These are phyloP conservation scores for Lysandra coridon DNA, from an alignment of 2,888 invertebrate genomes.

Conservation along the genomic window DNA sequence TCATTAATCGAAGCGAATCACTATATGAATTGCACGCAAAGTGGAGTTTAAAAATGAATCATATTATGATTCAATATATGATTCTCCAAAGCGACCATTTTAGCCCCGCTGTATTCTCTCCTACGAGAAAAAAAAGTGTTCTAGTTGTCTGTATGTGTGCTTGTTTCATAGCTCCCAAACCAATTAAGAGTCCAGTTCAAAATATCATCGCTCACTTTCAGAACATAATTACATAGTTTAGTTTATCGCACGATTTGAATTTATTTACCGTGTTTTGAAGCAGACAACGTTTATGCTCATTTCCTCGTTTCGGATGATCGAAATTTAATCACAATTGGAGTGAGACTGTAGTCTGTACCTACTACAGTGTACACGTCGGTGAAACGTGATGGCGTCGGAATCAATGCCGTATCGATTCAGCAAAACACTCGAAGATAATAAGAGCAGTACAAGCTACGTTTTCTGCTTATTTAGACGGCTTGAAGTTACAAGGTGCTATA, in stretches of 20 bases:
- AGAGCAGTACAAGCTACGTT: not conserved
- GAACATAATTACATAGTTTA: not conserved
- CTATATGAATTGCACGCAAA: no score
- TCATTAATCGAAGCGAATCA: no score
- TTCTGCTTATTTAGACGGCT: not conserved
- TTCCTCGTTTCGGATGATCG: not conserved
- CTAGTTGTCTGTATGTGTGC: no score
- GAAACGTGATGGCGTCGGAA: slow-evolving; percentile 2
- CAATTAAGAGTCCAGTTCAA: no score
- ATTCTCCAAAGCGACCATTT: no score
- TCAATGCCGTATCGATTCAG: slow-evolving; percentile 19
- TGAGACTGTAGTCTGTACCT: not conserved
- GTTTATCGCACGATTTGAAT: not conserved
- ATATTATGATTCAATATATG: no score
- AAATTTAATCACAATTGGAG: slow-evolving; percentile 5
- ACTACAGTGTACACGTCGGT: not conserved
- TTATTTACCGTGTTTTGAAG: not conserved
- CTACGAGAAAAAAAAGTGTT: no score
- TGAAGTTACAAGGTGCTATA: no score
- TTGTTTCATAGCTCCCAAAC: no score
- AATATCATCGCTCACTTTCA: not conserved
- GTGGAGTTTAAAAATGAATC: no score
- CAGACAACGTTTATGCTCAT: not conserved
- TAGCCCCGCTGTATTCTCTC: no score
- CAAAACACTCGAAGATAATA: not conserved